Evolutionary conservation across 2,888 invertebrate species (phyloP).

Genomic region (Dasysyrphus tricinctus): DNA sequence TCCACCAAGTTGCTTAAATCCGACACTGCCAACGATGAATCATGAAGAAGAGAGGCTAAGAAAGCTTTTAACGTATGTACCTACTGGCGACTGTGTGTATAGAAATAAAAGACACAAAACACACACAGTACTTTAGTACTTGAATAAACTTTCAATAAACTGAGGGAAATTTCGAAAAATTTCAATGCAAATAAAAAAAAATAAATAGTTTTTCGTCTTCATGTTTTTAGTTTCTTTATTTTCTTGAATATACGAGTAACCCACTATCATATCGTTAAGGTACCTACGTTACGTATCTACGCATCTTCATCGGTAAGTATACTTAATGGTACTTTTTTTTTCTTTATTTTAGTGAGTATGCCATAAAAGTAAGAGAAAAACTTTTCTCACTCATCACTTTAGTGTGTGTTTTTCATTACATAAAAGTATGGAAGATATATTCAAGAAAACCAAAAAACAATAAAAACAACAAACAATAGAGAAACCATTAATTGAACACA

Average conservation of each 20-base stretch:
- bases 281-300: not conserved
- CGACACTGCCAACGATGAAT: not conserved
- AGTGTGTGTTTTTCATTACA: constrained; percentile 35
- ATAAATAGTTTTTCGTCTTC: not conserved
- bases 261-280: not conserved
- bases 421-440: constrained; percentile 7
- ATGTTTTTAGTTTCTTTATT: not conserved
- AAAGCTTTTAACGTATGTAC: not conserved
- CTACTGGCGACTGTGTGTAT: not conserved
- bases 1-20: not conserved
- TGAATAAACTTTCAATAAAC: not conserved
- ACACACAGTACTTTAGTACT: not conserved
- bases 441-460: not conserved
- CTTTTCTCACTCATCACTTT: not conserved
- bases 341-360: not conserved
- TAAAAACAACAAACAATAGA: not conserved
- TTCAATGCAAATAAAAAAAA: not conserved
- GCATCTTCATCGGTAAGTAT: not conserved
- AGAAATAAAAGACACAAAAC: not conserved
- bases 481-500: constrained; percentile 36
- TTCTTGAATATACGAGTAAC: too few species aligned
- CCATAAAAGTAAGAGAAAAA: not conserved
- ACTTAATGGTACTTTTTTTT: not conserved
- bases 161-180: not conserved
- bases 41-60: not conserved